Evolutionary conservation across 35 echinoderm and acorn worm species (phyloP), one percentile per base, ranked within the genome.

Genomic region (Patiria miniata): DNA sequence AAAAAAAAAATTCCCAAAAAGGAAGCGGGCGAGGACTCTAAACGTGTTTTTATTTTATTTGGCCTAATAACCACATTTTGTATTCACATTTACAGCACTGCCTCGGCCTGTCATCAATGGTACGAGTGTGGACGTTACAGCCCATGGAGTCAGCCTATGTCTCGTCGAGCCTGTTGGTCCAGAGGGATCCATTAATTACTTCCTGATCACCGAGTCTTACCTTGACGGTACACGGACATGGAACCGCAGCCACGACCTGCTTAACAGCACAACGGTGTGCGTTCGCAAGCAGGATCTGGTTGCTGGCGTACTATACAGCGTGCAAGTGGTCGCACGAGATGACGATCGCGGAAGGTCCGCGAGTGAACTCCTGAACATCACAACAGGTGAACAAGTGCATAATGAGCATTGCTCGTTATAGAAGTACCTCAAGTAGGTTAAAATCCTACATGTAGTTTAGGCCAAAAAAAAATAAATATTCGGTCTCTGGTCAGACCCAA

Each of bases 131-230:
- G 26, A 73, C 21, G 65, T 73, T 8, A 73, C 65, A 18, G 10
- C 65, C 29, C 26, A 73, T 12, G 14, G 19, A 22, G 29, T 73
- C 65, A 73, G 26, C 34, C 19, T 73, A 8, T 73, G 65, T 34
- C 65, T 73, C 26, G 15, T 36, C 29, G 65, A 73, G 29, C 65
- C 65, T 16, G 65, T 73, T 30, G 65, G 65, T 14, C 65, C 65
- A 6, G 65, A 73, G 65, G 65, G 65, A 26, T 73, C 65, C 26
- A 73, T 73, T 23, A 12, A 2, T 34, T 73, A 73, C 65, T 73
- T 73, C 65, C 65, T 73, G 34, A 23, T 73, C 65, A 73, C 65
- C 65, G 34, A 73, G 65, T 73, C 65, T 7, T 30, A 28, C 65
- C 29, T 73, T 14, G 65, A 73, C 65, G 29, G 26, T 2, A 73